Evolutionary conservation across 2,797 vertebrate genomes (phyloP).

Genomic region (Perodicticus potto): DNA sequence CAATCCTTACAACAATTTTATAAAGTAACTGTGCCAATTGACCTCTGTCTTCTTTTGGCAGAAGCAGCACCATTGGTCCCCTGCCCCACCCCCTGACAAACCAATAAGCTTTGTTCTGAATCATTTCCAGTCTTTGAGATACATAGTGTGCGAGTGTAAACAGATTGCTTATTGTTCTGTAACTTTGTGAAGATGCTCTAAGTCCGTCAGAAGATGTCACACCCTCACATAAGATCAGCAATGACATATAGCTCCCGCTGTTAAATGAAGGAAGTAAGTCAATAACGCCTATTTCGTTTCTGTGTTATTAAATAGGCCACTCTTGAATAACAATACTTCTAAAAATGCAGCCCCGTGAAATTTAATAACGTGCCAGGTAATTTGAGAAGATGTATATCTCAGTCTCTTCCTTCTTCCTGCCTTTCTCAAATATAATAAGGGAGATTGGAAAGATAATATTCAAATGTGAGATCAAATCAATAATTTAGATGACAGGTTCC

Average conservation of each 20-base stretch:
- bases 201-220: not conserved
- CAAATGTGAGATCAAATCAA: not conserved
- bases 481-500: not conserved
- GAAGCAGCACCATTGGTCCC: not conserved
- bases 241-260: not conserved
- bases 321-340: not conserved
- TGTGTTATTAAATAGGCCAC: constrained; percentile 20
- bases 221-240: not conserved
- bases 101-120: no score
- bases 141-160: not conserved
- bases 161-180: not conserved
- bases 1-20: not conserved
- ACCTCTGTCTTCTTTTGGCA: not conserved
- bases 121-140: no score
- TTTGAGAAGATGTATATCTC: constrained; percentile 4
- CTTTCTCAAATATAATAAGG: constrained; percentile 34
- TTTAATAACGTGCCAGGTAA: constrained; percentile 3
- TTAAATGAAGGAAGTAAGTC: constrained; percentile 17
- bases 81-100: no score
- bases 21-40: not conserved
- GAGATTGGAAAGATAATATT: constrained; percentile 42
- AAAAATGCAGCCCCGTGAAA: constrained; percentile 8
- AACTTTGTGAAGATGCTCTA: not conserved
- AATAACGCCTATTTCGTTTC: constrained; percentile 47
- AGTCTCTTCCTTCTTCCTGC: constrained; percentile 8